Conservation (phyloP, 2,113 vertebrate genomes). For the Nymphicus hollandicus region DNA sequence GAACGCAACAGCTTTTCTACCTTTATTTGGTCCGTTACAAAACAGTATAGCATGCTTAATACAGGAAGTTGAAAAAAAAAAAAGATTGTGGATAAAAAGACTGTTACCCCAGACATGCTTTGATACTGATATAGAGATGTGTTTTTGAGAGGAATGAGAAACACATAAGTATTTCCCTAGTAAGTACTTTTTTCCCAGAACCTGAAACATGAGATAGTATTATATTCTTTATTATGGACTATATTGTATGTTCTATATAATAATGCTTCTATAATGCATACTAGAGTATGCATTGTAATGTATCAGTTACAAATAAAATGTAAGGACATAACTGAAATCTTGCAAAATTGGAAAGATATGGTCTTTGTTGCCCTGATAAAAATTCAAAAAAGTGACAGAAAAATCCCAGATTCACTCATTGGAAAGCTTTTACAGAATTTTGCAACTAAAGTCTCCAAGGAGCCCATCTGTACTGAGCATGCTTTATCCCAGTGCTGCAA, state of each 20-base stretch:
- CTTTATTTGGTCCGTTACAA: not conserved
- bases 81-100: not conserved
- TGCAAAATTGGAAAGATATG: not conserved
- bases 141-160: not conserved
- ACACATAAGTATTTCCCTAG: not conserved
- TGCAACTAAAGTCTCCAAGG: not conserved
- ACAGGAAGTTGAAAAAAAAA: not conserved
- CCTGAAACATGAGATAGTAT: not conserved
- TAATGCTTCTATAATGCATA: not conserved
- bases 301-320: not conserved
- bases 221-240: not conserved
- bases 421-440: not conserved
- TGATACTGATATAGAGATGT: not conserved
- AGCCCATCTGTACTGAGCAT: not conserved
- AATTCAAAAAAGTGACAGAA: not conserved
- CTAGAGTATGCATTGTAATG: not conserved
- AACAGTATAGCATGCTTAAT: not conserved
- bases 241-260: not conserved
- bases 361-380: not conserved
- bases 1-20: not conserved
- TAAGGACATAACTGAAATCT: not conserved
- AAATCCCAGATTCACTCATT: not conserved
- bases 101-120: not conserved
- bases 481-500: not conserved
- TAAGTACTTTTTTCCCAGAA: not conserved